A percentile compares a stretch with the other conserved stretches of the same genome.
These are phyloP conservation scores for Trematomus bernacchii DNA, from an alignment of 2,797 vertebrate genomes.

Conservation along the genomic window DNA sequence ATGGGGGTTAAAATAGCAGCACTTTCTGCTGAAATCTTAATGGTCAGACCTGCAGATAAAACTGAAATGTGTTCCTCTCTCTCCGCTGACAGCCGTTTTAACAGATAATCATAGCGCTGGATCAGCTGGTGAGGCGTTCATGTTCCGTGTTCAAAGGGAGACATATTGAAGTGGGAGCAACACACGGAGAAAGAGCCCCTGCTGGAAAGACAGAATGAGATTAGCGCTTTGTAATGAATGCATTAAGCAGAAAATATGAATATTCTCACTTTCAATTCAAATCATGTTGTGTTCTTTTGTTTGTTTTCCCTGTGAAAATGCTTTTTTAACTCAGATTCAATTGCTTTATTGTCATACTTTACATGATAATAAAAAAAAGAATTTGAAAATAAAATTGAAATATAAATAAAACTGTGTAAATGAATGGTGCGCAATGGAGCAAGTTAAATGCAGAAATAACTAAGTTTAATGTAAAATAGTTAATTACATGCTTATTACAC, in stretches of 20 bases:
- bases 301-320: not conserved
- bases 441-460: too few relatives aligned
- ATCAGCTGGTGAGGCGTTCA: slow-evolving; percentile 38
- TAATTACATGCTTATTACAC: too few relatives aligned
- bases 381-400: too few relatives aligned
- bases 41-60: slow-evolving; percentile 33
- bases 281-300: not conserved
- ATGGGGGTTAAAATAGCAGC: slow-evolving; percentile 33
- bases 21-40: slow-evolving; percentile 37
- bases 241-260: slow-evolving; percentile 22
- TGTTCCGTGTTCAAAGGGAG: slow-evolving; percentile 18
- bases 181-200: slow-evolving; percentile 10
- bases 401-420: too few relatives aligned
- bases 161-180: slow-evolving; percentile 10
- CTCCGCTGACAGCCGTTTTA: slow-evolving; percentile 48
- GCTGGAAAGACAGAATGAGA: slow-evolving; percentile 28
- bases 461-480: too few relatives aligned
- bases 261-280: slow-evolving; percentile 25
- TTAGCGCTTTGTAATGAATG: slow-evolving; percentile 25
- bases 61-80: slow-evolving; percentile 32
- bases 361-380: too few relatives aligned
- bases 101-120: slow-evolving; percentile 41
- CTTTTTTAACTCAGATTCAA: not conserved
- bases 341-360: too few relatives aligned
- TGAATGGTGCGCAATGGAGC: too few relatives aligned